These are phyloP conservation scores for Bradypus variegatus DNA, from an alignment of 2,797 vertebrate genomes.

Conservation along the genomic window DNA sequence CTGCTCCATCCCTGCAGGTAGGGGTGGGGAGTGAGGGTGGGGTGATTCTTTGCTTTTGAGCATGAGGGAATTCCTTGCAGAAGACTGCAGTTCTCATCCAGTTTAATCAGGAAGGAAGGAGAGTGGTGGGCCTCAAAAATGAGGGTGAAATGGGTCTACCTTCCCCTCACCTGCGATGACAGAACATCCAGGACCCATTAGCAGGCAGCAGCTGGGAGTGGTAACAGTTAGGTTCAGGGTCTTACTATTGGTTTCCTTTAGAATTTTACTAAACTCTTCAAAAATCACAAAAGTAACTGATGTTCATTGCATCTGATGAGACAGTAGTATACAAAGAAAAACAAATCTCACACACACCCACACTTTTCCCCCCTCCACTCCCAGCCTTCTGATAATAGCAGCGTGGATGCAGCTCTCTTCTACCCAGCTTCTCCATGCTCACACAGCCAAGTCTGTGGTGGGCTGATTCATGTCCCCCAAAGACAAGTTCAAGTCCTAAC, in stretches of 20 bases:
- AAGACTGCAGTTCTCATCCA: not conserved
- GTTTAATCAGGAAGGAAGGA: not conserved
- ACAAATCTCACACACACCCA: not conserved
- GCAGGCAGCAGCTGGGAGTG: not conserved
- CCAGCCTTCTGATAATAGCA: not conserved
- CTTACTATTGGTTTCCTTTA: not conserved
- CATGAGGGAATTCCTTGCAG: not conserved
- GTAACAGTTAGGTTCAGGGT: not conserved
- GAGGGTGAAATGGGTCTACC: not conserved
- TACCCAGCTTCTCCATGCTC: not conserved
- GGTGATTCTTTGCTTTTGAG: not conserved
- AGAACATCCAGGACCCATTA: not conserved
- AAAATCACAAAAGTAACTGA: not conserved
- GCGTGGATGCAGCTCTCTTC: not conserved
- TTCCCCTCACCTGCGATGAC: not conserved
- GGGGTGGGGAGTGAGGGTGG: fast-evolving
- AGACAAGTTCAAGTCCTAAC: too few species aligned
- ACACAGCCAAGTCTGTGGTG: not conserved
- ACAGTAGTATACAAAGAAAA: not conserved
- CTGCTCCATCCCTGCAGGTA: not conserved
- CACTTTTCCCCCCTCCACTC: not conserved
- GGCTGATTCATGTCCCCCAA: too few species aligned
- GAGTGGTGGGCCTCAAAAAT: not conserved
- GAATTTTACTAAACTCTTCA: not conserved
- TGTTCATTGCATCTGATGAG: not conserved